These are phyloP conservation scores for Erythrocercus mccallii DNA, from an alignment of 2,113 vertebrate genomes.

Conservation along the genomic window DNA sequence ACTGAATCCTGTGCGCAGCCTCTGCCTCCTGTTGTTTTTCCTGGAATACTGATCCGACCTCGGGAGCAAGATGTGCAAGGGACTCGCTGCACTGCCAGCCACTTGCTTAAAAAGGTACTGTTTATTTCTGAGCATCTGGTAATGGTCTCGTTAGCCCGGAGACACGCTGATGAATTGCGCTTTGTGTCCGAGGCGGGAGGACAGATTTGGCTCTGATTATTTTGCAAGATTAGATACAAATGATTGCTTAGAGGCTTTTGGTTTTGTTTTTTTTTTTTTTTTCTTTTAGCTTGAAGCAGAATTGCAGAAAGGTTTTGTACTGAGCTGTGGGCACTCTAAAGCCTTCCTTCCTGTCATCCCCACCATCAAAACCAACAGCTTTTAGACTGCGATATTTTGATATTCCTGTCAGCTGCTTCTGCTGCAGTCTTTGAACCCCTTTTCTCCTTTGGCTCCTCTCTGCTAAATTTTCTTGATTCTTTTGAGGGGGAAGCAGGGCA, in stretches of 20 bases:
- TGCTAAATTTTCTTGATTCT: not conserved
- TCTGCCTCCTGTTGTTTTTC: not conserved
- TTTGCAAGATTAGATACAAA: not conserved
- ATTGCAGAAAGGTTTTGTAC: not conserved
- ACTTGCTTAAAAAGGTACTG: conserved; percentile 93
- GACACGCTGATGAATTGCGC: not conserved
- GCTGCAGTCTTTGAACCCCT: not conserved
- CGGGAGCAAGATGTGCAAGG: conserved; percentile 85
- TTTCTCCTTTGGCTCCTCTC: not conserved
- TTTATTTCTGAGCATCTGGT: not conserved
- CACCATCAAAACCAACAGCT: not conserved
- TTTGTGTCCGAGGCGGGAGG: not conserved
- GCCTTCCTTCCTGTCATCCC: not conserved
- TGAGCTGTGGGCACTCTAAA: not conserved
- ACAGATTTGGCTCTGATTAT: not conserved
- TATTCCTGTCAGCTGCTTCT: not conserved
- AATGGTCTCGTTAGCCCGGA: not conserved
- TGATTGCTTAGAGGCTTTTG: not conserved
- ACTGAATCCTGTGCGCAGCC: not conserved
- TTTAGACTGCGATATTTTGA: not conserved
- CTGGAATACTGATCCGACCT: conserved; percentile 37
- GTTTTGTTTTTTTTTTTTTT: not conserved
- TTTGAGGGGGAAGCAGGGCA: not conserved
- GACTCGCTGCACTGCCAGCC: conserved; percentile 88
- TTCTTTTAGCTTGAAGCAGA: not conserved